These are phyloP conservation scores for Centropyge bicolor DNA, from an alignment of 2,797 vertebrate genomes.

Conservation along the genomic window DNA sequence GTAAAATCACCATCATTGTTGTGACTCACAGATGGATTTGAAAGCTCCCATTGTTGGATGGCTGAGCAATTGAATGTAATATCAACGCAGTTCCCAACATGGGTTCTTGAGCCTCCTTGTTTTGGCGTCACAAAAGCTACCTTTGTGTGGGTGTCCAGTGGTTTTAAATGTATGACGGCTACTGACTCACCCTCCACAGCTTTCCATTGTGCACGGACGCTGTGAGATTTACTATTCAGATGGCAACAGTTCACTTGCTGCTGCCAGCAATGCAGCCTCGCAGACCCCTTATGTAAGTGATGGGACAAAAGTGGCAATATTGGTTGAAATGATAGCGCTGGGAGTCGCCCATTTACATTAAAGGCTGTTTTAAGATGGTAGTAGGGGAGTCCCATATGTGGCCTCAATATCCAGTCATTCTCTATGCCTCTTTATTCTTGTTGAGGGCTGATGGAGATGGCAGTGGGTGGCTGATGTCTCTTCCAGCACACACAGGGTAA, in stretches of 20 bases:
- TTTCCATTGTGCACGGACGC: slow-evolving; percentile 44
- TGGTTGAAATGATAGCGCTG: slow-evolving; percentile 7
- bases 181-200: slow-evolving; percentile 48
- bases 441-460: background rate
- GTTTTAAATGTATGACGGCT: slow-evolving; percentile 53
- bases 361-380: background rate
- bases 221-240: slow-evolving; percentile 38
- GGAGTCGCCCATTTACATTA: background rate
- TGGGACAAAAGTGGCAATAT: background rate
- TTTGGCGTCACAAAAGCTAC: slow-evolving; percentile 62
- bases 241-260: slow-evolving; percentile 2
- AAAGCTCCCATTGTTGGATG: slow-evolving; percentile 39
- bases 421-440: background rate
- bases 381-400: background rate
- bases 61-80: slow-evolving; percentile 20
- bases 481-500: background rate
- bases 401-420: background rate
- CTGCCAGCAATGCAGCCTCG: background rate
- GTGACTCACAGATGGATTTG: slow-evolving; percentile 17
- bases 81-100: slow-evolving; percentile 44
- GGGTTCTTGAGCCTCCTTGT: slow-evolving; percentile 54
- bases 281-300: slow-evolving; percentile 2
- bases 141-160: slow-evolving; percentile 68
- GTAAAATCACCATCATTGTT: slow-evolving; percentile 10
- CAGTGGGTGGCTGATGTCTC: background rate